Base-by-base conservation (phyloP, 2,797 vertebrate species). In the Premnoplex brunnescens region DNA sequence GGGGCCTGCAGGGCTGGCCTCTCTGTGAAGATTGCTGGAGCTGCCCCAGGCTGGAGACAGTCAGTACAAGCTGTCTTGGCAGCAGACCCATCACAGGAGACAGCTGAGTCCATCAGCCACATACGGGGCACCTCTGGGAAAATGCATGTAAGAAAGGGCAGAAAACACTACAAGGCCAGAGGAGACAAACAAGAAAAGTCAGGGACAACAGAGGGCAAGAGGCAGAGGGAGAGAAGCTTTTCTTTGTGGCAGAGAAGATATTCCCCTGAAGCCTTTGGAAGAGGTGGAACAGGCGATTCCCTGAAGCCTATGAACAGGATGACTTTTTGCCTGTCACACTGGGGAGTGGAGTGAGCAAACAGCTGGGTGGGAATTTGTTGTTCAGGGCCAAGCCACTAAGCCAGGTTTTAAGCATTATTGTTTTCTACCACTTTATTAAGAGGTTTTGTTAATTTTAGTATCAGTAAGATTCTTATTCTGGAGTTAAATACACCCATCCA, bases 301-400 rank as follows among this genome's bases (percentile, higher is more conserved):
- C 26, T 48, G 36, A 11, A 46, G n/a, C 6, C 20, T 7, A 0
- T 12, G 19, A 14, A 80, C 20, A 51, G 12, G 7, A 43, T 26
- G 19, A 14, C 1, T 19, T 84, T 77, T 82, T 46, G 16, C 4
- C 2, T 37, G 7, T 41, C 10, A 12, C 11, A 12, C 4, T 12
- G 21, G 3, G 12, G 8, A 73, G 3, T 3, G 8, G 5, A 54
- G 7, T 14, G 7, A 77, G 24, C 2, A 3, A 46, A 22, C 0
- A 1, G 3, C 11, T 81, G 27, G 6, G 24, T 39, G 36, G 19
- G 30, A 77, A 5, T 62, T 49, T 66, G 18, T 36, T 87, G 37
- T 48, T 52, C 43, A 54, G 85, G 23, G n/a, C 2, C n/a, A 60
- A 60, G 13, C 8, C 9, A 69, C 9, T 2, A 11, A 9, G 7